These are phyloP conservation scores for Anastrepha ludens DNA, from an alignment of 1,140 invertebrate genomes.

Conservation along the genomic window DNA sequence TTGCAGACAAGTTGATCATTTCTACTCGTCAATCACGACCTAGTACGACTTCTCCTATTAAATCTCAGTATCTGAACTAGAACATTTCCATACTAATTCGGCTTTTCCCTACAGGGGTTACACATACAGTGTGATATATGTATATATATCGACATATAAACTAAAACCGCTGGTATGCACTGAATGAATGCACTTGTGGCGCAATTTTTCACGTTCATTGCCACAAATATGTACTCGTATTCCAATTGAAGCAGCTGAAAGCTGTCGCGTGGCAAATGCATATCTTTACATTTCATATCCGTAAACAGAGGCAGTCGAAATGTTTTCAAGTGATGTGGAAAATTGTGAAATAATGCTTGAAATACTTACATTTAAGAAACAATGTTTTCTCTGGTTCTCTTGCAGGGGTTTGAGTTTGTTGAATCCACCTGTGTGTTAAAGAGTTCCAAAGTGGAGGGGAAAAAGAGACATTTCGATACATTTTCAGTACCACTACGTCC, in stretches of 20 bases:
- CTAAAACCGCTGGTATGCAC: neutral
- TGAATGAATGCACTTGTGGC: neutral
- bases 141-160: neutral
- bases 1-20: too few species aligned
- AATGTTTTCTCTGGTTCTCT: too few species aligned
- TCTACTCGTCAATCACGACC: too few species aligned
- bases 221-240: neutral
- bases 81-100: neutral
- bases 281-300: neutral
- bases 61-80: too few species aligned
- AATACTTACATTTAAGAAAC: neutral
- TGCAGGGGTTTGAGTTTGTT: too few species aligned
- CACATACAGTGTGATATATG: neutral
- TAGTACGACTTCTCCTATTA: too few species aligned
- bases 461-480: too few species aligned
- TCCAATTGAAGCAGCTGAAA: conserved; percentile 8
- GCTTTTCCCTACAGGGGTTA: neutral
- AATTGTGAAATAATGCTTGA: neutral
- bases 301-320: neutral
- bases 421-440: too few species aligned
- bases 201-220: conserved; percentile 21
- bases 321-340: neutral
- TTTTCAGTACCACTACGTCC: too few species aligned
- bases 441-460: too few species aligned
- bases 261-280: neutral